phyloP scores from a whole-genome alignment of 2,113 vertebrate species.

The human region GRCh38 chr18:10292501-10293000 shows the following conservation, averaged over 20 bases:
- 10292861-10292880: background rate
- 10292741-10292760: too few relatives aligned
- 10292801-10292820: background rate
- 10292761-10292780: background rate
- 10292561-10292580: background rate
- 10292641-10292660: background rate
- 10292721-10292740: background rate
- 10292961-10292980: background rate
- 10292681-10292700: background rate
- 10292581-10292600: background rate
- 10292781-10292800: background rate
- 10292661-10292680: too few relatives aligned
- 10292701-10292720: background rate
- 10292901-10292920: too few relatives aligned
- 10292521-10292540: too few relatives aligned
- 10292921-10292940: too few relatives aligned
- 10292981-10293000: background rate
- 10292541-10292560: background rate
- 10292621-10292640: background rate
- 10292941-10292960: background rate
- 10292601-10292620: background rate
- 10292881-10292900: background rate
- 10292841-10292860: background rate
- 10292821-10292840: background rate
- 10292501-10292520: background rate